A percentile compares a stretch with the other conserved stretches of the same genome.
Conservation (phyloP, 1,140 invertebrate species). For the Paraescarpia echinospica region DNA sequence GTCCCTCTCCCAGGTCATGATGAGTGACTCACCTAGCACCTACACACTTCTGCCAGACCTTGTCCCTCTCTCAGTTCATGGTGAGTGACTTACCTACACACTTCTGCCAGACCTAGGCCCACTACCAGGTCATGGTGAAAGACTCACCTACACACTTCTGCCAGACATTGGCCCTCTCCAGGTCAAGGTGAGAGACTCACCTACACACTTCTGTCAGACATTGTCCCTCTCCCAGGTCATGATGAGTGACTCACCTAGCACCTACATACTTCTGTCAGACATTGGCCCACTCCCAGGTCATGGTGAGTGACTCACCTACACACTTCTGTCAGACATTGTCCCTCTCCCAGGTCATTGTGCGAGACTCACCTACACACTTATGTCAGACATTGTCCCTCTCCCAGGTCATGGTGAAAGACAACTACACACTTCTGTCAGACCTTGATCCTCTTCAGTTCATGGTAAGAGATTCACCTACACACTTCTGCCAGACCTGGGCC, state of each 20-base stretch:
- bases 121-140: no score
- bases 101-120: no score
- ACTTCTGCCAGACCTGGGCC: conserved; percentile 23
- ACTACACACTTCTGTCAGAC: conserved; percentile 30
- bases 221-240: no score
- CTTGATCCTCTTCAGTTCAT: conserved; percentile 27
- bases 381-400: conserved; percentile 6
- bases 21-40: no score
- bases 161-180: neutral
- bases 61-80: conserved; percentile 26
- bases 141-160: no score
- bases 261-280: conserved; percentile 11
- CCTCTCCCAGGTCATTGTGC: no score
- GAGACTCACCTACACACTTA: conserved; percentile 24
- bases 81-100: neutral
- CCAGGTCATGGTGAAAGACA: neutral
- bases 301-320: conserved; percentile 22
- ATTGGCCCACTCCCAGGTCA: conserved; percentile 7
- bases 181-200: neutral
- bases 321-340: neutral
- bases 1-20: neutral
- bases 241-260: conserved; percentile 16
- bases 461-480: conserved; percentile 30
- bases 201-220: no score
- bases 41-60: conserved; percentile 30